These are phyloP conservation scores for Brachionus rotundiformis DNA, from an alignment of 1,140 invertebrate genomes.

Conservation along the genomic window DNA sequence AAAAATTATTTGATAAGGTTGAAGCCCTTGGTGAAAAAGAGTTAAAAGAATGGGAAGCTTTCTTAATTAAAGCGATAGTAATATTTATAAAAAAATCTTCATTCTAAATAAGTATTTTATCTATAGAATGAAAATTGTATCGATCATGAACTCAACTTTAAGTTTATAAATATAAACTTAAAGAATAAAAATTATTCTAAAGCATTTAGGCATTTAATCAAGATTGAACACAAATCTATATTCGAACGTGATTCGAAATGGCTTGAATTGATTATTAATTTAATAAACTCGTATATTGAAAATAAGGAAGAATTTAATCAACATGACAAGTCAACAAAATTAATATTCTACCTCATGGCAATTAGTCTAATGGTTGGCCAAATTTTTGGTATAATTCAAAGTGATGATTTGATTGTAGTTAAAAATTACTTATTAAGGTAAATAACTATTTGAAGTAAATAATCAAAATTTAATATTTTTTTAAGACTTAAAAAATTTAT, in stretches of 20 bases:
- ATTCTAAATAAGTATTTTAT: background rate
- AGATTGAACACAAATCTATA: constrained; percentile 7
- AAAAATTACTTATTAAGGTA: background rate
- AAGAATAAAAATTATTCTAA: constrained; percentile 15
- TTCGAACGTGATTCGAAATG: constrained; percentile 11
- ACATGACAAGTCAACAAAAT: background rate
- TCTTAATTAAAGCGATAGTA: constrained; percentile 8
- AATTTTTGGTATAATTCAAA: background rate
- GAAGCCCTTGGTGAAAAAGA: background rate
- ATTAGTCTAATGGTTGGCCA: background rate
- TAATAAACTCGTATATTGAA: background rate
- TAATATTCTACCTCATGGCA: background rate
- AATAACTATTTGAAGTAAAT: too few species aligned
- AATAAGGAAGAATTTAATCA: background rate
- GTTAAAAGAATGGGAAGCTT: background rate
- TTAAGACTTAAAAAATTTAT: background rate
- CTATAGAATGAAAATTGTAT: constrained; percentile 23
- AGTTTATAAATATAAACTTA: background rate
- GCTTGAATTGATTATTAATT: background rate
- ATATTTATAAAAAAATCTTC: background rate
- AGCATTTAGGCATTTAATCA: constrained; percentile 13
- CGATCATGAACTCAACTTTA: background rate
- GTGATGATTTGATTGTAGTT: background rate
- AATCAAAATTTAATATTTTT: background rate
- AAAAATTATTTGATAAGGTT: background rate